Evolutionary conservation across 2,888 invertebrate genomes (phyloP).

Genomic region (Cephus spinipes): DNA sequence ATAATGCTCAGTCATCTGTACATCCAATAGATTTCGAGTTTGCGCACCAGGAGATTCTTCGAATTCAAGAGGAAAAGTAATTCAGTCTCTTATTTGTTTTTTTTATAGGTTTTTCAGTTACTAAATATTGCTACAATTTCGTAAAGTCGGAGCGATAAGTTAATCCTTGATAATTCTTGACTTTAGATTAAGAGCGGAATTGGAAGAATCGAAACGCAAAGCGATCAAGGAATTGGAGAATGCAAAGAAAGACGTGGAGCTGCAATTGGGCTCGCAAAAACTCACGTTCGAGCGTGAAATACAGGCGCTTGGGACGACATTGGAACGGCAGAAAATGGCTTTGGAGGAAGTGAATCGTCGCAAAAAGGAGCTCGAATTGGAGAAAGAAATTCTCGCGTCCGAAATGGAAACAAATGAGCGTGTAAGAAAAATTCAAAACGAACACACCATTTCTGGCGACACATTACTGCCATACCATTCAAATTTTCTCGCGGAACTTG

Average conservation of each 20-base stretch:
- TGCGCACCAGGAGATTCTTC: slow-evolving; percentile 70
- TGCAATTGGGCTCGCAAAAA: slow-evolving; percentile 58
- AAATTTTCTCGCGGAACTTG: slow-evolving; percentile 69
- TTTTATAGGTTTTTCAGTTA: background rate
- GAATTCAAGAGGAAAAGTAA: slow-evolving; percentile 69
- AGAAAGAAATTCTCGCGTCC: slow-evolving; percentile 58
- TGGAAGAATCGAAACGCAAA: slow-evolving; percentile 63
- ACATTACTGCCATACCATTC: slow-evolving; percentile 63
- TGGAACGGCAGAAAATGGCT: slow-evolving; percentile 60
- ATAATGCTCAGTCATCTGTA: slow-evolving; percentile 40
- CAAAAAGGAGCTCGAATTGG: slow-evolving; percentile 57
- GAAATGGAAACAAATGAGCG: slow-evolving; percentile 67
- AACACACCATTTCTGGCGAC: slow-evolving; percentile 21
- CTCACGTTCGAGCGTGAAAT: slow-evolving; percentile 60
- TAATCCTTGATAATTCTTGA: background rate
- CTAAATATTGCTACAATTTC: background rate
- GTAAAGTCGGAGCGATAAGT: background rate
- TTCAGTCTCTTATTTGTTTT: background rate
- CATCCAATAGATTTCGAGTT: slow-evolving; percentile 68
- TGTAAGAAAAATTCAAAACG: slow-evolving; percentile 66
- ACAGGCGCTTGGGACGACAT: slow-evolving; percentile 51
- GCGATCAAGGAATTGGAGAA: slow-evolving; percentile 61
- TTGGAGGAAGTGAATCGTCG: slow-evolving; percentile 56
- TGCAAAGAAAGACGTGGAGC: slow-evolving; percentile 58
- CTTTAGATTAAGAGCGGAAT: slow-evolving; percentile 55